These are phyloP conservation scores for Trissolcus japonicus DNA, from an alignment of 2,888 invertebrate genomes.

Conservation along the genomic window DNA sequence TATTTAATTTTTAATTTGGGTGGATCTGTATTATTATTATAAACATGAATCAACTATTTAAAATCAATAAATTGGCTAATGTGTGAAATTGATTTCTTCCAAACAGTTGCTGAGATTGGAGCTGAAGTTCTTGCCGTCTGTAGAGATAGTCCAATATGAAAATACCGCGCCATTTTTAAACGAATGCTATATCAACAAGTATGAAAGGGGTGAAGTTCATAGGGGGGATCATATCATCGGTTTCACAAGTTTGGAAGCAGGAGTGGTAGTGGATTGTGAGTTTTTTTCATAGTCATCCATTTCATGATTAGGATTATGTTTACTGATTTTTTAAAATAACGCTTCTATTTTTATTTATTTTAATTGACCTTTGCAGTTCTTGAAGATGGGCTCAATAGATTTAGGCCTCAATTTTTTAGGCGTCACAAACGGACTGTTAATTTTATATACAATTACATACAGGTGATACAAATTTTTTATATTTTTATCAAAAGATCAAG, in stretches of 20 bases:
- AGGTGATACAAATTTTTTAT: too few species aligned
- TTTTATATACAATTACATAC: too few species aligned
- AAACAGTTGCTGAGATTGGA: conserved; percentile 12
- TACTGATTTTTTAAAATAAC: too few species aligned
- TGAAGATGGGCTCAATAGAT: too few species aligned
- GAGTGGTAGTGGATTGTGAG: conserved; percentile 18
- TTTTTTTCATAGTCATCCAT: neutral
- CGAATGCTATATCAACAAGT: conserved; percentile 74
- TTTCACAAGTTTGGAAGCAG: conserved; percentile 37
- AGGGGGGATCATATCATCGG: conserved; percentile 77
- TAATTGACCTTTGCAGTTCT: too few species aligned
- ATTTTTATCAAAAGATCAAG: too few species aligned
- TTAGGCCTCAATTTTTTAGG: too few species aligned
- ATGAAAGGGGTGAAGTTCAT: conserved; percentile 75
- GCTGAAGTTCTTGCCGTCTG: conserved; percentile 50
- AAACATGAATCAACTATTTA: neutral
- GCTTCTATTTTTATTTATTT: too few species aligned
- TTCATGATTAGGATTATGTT: too few species aligned
- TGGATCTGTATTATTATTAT: neutral
- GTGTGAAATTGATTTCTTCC: neutral
- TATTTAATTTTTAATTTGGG: neutral
- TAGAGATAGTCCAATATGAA: conserved; percentile 51
- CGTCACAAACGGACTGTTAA: too few species aligned
- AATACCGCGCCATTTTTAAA: conserved; percentile 76
- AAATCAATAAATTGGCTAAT: too few species aligned